These are phyloP conservation scores for Porites divaricata DNA, from an alignment of 92 coral and sea anemone species.

Conservation along the genomic window DNA sequence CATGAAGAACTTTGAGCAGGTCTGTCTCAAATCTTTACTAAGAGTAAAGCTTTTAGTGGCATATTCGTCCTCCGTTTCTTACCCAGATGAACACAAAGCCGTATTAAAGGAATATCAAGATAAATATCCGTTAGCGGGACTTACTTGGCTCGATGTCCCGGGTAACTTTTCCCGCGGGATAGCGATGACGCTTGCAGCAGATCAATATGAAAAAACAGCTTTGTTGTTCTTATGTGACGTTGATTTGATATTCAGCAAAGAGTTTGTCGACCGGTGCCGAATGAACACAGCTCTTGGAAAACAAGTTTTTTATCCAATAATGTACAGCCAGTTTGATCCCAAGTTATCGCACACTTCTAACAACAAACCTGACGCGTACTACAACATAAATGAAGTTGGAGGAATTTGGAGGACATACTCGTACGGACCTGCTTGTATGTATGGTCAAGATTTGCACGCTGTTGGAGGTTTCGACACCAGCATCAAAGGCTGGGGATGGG, in stretches of 20 bases:
- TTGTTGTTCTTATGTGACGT: constrained; percentile 90
- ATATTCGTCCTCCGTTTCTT: constrained; percentile 79
- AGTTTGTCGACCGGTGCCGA: constrained; percentile 88
- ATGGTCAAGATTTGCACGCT: constrained; percentile 77
- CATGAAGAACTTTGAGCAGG: constrained; percentile 82
- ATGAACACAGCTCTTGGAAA: constrained; percentile 60
- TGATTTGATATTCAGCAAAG: constrained; percentile 82
- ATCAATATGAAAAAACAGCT: constrained; percentile 79
- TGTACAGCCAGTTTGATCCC: constrained; percentile 89
- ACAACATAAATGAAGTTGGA: constrained; percentile 74
- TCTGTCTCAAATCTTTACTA: constrained; percentile 75
- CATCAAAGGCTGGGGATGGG: constrained; percentile 93
- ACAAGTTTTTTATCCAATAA: constrained; percentile 90
- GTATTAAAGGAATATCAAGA: constrained; percentile 67
- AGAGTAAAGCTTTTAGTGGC: constrained; percentile 87
- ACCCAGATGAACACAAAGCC: constrained; percentile 64
- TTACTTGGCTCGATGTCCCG: constrained; percentile 88
- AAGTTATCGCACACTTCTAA: constrained; percentile 63
- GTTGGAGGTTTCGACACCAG: constrained; percentile 93
- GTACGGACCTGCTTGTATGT: constrained; percentile 86
- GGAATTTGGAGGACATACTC: constrained; percentile 92
- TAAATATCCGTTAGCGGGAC: constrained; percentile 78
- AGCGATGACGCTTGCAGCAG: constrained; percentile 86
- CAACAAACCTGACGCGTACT: constrained; percentile 39
- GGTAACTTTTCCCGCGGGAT: constrained; percentile 87